Conservation (phyloP, 2,797 vertebrate genomes). For the Acrossocheilus wenchowensis region DNA sequence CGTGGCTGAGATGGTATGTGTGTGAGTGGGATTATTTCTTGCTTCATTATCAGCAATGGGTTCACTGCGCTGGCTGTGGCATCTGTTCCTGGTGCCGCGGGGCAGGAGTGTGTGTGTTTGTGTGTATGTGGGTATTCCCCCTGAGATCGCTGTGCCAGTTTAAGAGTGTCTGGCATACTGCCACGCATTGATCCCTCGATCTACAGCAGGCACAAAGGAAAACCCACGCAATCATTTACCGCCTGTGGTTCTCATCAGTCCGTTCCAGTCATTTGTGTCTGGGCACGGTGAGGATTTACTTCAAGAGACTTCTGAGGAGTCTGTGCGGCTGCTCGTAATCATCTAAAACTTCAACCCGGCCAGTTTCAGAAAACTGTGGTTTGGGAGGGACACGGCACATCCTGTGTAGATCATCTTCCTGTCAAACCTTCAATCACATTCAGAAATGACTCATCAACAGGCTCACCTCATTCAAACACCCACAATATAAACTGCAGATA, state of each 20-base stretch:
- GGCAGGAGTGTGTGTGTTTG: conserved; percentile 45
- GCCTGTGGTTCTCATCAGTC: conserved; percentile 63
- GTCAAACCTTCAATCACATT: conserved; percentile 22
- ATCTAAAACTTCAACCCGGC: conserved; percentile 32
- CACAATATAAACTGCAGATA: neutral
- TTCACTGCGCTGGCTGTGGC: conserved; percentile 47
- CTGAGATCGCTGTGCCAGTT: conserved; percentile 67
- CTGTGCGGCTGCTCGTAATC: conserved; percentile 27
- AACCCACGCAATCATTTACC: conserved; percentile 51
- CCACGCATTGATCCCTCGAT: conserved; percentile 56
- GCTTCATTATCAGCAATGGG: conserved; percentile 40
- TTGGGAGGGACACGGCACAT: conserved; percentile 16
- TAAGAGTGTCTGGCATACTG: conserved; percentile 59
- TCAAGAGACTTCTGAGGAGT: conserved; percentile 34
- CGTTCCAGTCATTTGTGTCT: conserved; percentile 36
- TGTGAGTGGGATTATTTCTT: conserved; percentile 43
- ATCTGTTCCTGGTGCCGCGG: conserved; percentile 50
- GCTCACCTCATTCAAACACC: conserved; percentile 1
- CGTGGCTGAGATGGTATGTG: conserved; percentile 23
- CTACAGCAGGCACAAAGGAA: conserved; percentile 49
- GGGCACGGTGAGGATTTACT: conserved; percentile 38
- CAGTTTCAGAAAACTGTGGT: conserved; percentile 37
- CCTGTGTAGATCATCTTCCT: conserved; percentile 16
- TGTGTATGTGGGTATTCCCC: conserved; percentile 46
- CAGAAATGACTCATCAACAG: neutral